phyloP scores from a whole-genome alignment of 2,888 invertebrate species.

The Microdon myrmicae region DNA sequence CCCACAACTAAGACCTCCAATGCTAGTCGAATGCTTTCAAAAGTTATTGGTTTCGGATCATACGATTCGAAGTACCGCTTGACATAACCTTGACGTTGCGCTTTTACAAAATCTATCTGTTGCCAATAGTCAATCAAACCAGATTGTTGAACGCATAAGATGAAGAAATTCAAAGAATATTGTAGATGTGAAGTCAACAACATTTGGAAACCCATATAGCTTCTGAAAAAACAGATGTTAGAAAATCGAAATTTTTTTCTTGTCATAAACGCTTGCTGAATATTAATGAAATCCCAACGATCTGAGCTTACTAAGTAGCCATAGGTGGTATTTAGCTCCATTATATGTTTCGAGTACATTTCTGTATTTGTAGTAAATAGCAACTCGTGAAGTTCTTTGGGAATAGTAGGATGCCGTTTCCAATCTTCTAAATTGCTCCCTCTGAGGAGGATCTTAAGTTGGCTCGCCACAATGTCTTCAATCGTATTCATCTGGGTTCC shows the following conservation, averaged over 20 bases:
- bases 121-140: constrained; percentile 10
- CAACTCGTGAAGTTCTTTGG: constrained; percentile 52
- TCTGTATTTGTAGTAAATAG: constrained; percentile 42
- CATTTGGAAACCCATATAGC: constrained; percentile 57
- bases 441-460: constrained; percentile 55
- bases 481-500: constrained; percentile 55
- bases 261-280: constrained; percentile 56
- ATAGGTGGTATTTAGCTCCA: constrained; percentile 55
- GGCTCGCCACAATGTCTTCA: constrained; percentile 56
- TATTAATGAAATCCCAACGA: constrained; percentile 59
- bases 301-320: constrained; percentile 58
- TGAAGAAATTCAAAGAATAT: constrained; percentile 8
- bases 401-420: constrained; percentile 6
- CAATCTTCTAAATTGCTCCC: constrained; percentile 53
- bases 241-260: constrained; percentile 58
- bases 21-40: neutral
- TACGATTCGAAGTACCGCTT: neutral
- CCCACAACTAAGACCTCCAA: constrained; percentile 7
- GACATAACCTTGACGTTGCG: constrained; percentile 3
- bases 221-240: constrained; percentile 58
- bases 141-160: constrained; percentile 1
- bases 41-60: neutral
- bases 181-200: constrained; percentile 3
- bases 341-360: constrained; percentile 54
- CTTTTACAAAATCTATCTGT: neutral